Base-by-base conservation (phyloP, 2,797 vertebrate species). In the Pogoniulus pusillus region DNA sequence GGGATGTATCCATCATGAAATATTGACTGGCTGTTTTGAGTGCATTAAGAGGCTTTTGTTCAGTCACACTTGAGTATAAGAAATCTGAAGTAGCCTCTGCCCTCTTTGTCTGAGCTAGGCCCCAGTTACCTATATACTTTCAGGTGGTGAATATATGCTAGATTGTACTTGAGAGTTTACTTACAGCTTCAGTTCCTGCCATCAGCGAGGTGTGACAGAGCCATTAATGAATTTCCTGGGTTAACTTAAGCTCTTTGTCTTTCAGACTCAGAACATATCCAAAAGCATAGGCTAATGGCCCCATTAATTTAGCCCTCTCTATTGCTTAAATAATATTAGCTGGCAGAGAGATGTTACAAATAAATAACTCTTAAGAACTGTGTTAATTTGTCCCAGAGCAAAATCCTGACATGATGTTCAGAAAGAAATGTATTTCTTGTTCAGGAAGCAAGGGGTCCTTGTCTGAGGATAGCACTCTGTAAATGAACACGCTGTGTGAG, bases 111-210 rank as follows among this genome's bases (percentile, higher is more conserved):
- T 70, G 29, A 77, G 41, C 23, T 43, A 24, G 12, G 15, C 29
- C 77, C 19, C 27, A 43, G 19, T 53, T 82, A 39, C 37, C 82
- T 57, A 32, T 35, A 0, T 39, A 27, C 32, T 51, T 83, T 76
- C 26, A 73, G 68, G 66, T 19, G 20, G 27, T 51, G 27, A 30
- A 58, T 58, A 34, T 14, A 16, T 60, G 57, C 23, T 87, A 35
- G 55, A 55, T 13, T 63, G 43, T 58, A 78, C 39, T 68, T 1
- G 12, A 59, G 37, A 73, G 13, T 22, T 87, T 72, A 47, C 70
- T 86, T 91, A 41, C 64, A 82, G 64, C 47, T 91, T 78, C 59
- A 27, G 10, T 70, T 51, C 17, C 53, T 51, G n/a, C 63, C 66
- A 51, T 24, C 70, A 81, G 43, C 22, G 64, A 81, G 70, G 83